These are phyloP conservation scores for Sebastes taczanowskii DNA, from an alignment of 2,797 vertebrate genomes.

Conservation along the genomic window DNA sequence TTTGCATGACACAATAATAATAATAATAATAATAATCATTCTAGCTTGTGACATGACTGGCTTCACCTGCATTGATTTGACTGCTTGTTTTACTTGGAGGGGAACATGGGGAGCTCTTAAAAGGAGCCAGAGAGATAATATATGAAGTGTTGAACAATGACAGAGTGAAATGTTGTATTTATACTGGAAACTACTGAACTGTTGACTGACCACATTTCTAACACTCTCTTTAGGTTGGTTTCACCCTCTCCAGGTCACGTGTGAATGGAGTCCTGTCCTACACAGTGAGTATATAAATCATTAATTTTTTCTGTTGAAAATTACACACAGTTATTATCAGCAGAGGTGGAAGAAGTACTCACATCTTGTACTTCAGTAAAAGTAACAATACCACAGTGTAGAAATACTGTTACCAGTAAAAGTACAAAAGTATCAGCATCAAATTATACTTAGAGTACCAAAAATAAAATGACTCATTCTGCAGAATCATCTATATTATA, in stretches of 20 bases:
- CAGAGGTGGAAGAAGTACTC: too few relatives aligned
- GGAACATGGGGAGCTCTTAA: neutral
- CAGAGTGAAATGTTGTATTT: neutral
- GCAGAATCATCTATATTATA: too few relatives aligned
- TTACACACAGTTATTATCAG: too few relatives aligned
- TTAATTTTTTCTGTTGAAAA: neutral
- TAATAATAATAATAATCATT: neutral
- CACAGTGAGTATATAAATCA: slow-evolving; percentile 79
- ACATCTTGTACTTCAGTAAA: too few relatives aligned
- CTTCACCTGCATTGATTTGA: neutral
- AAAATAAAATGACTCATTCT: too few relatives aligned
- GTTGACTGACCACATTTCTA: neutral
- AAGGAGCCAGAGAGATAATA: neutral
- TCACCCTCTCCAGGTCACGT: slow-evolving; percentile 83
- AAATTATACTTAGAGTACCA: too few relatives aligned
- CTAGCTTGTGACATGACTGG: neutral
- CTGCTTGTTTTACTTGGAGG: neutral
- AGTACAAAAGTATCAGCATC: too few relatives aligned
- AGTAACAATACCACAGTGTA: too few relatives aligned
- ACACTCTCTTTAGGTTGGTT: slow-evolving; percentile 80
- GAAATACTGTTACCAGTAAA: too few relatives aligned
- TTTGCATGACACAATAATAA: too few relatives aligned
- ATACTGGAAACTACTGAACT: neutral
- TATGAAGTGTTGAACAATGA: neutral
- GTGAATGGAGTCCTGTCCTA: slow-evolving; percentile 81